Evolutionary conservation across 2,888 invertebrate genomes (phyloP).

Genomic region (Carterocephalus palaemon): DNA sequence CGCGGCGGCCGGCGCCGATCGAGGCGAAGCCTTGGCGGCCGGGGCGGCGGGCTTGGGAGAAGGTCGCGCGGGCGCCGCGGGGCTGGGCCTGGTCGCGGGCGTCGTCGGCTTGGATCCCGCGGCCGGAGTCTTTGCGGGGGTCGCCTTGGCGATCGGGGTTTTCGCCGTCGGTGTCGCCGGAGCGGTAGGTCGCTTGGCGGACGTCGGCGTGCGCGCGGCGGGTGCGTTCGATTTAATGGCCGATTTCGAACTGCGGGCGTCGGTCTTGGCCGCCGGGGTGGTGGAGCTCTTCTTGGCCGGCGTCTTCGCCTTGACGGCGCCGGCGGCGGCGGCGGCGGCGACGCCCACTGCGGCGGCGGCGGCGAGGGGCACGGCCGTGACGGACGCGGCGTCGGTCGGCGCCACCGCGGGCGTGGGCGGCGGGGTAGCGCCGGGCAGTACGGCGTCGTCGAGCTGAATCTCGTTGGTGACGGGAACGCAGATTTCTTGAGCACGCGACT

Average conservation of each 20-base stretch:
- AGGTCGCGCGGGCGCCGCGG: conserved; percentile 56
- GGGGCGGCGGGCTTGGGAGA: conserved; percentile 33
- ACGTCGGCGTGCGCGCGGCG: conserved; percentile 32
- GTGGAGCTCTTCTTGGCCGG: conserved; percentile 39
- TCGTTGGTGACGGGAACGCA: conserved; percentile 68
- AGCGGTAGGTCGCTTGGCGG: conserved; percentile 35
- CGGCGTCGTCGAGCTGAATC: conserved; percentile 55
- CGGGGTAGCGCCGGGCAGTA: conserved; percentile 42
- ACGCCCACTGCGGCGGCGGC: conserved; percentile 46
- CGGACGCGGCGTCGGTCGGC: conserved; percentile 33
- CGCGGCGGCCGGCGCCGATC: conserved; percentile 31
- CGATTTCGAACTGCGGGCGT: conserved; percentile 39
- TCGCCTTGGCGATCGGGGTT: conserved; percentile 28
- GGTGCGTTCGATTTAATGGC: conserved; percentile 33
- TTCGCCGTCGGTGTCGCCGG: conserved; percentile 32
- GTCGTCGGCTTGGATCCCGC: conserved; percentile 36
- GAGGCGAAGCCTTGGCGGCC: conserved; percentile 34
- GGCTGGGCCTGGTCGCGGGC: conserved; percentile 36
- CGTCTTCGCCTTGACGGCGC: conserved; percentile 37
- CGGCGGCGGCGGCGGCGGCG: conserved; percentile 40
- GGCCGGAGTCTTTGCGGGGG: conserved; percentile 18
- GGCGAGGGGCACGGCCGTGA: conserved; percentile 34
- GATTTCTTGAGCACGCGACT: conserved; percentile 69
- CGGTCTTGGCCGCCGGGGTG: conserved; percentile 38
- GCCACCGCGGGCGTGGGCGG: conserved; percentile 45